These are phyloP conservation scores for Tortrix viridana DNA, from an alignment of 2,888 invertebrate species.

Conservation along the genomic window DNA sequence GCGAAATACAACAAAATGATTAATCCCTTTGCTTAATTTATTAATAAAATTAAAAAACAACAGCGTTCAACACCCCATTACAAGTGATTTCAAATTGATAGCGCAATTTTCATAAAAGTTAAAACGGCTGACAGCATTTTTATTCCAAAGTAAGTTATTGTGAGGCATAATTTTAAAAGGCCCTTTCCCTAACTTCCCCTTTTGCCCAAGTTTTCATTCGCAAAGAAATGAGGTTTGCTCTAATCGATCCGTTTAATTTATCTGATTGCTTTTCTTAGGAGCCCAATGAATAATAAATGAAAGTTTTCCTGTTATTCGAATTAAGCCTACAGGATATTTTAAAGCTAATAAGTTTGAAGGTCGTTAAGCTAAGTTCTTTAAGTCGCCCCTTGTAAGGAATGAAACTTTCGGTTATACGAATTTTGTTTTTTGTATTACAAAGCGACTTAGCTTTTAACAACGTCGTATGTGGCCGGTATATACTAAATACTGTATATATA, in stretches of 20 bases:
- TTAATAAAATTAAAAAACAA: too few relatives aligned
- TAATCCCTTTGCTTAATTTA: too few relatives aligned
- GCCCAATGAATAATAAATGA: conserved; percentile 34
- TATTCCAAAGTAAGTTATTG: conserved; percentile 24
- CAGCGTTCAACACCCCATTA: background rate
- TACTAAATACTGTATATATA: too few relatives aligned
- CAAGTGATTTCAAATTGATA: conserved; percentile 18
- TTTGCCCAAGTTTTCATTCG: conserved; percentile 31
- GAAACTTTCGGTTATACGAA: too few relatives aligned
- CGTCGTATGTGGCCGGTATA: too few relatives aligned
- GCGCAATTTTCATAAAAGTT: conserved; percentile 13
- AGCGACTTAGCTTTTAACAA: too few relatives aligned
- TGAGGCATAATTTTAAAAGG: conserved; percentile 37
- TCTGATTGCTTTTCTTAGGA: conserved; percentile 39
- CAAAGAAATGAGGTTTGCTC: conserved; percentile 37
- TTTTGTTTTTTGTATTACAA: too few relatives aligned
- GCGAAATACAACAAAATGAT: too few relatives aligned
- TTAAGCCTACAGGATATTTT: conserved; percentile 7
- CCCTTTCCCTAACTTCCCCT: conserved; percentile 31
- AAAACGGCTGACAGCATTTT: conserved; percentile 9
- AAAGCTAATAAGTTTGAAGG: background rate
- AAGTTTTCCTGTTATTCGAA: conserved; percentile 31
- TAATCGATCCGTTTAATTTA: conserved; percentile 42
- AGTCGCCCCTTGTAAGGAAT: too few relatives aligned
- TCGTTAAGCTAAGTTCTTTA: too few relatives aligned